These are phyloP conservation scores for Brachionus sp. DNA, from an alignment of 1,140 invertebrate species.

Conservation along the genomic window DNA sequence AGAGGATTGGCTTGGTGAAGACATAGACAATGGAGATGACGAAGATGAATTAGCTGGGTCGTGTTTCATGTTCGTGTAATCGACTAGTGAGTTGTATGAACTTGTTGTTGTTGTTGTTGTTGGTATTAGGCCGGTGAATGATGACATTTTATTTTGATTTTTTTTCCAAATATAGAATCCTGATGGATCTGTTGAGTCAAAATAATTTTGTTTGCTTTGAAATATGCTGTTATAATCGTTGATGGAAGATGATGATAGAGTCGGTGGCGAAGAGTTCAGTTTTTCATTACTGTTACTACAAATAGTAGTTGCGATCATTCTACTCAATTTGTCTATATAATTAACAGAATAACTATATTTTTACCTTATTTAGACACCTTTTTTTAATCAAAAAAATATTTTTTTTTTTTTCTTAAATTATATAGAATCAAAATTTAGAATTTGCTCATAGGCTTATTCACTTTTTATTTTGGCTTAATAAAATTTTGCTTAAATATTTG, in stretches of 20 bases:
- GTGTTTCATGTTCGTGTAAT: background rate
- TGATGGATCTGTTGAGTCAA: background rate
- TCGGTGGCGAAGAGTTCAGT: background rate
- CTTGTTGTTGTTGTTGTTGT: background rate
- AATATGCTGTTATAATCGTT: background rate
- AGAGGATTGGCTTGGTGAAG: background rate
- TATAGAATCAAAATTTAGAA: background rate
- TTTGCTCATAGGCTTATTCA: constrained; percentile 25
- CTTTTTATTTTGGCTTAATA: constrained; percentile 2
- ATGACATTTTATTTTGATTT: constrained; percentile 20
- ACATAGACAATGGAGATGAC: background rate
- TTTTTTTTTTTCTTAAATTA: background rate
- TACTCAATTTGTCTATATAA: constrained; percentile 9
- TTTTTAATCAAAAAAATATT: background rate
- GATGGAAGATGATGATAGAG: background rate
- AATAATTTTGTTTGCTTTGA: background rate
- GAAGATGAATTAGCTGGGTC: background rate
- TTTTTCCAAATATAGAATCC: constrained; percentile 33
- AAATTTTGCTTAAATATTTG: constrained; percentile 17
- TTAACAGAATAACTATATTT: constrained; percentile 4
- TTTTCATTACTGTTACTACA: constrained; percentile 18
- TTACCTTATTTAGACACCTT: background rate
- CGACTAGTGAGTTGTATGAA: background rate
- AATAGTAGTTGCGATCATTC: constrained; percentile 18
- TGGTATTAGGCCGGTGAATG: background rate